Evolutionary conservation across 2,888 invertebrate genomes (phyloP).

Genomic region (Pseudeuparius sepicola): DNA sequence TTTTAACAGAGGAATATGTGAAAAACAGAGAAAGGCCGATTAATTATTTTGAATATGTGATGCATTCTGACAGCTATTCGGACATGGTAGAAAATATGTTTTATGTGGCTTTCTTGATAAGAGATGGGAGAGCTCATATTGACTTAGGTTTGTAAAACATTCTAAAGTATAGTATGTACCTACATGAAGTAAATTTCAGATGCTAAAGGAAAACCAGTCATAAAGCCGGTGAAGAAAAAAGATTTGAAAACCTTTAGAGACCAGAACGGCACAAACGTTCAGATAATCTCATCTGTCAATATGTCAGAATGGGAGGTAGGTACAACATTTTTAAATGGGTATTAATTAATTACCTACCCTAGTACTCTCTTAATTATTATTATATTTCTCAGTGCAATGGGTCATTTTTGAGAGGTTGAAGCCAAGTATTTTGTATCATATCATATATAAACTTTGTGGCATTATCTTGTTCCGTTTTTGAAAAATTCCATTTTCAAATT

Average conservation of each 20-base stretch:
- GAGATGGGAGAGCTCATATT: conserved; percentile 46
- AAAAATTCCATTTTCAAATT: too few species aligned
- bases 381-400: too few species aligned
- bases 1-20: conserved; percentile 40
- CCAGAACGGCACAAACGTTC: conserved; percentile 38
- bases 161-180: neutral
- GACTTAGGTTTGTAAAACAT: conserved; percentile 36
- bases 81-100: conserved; percentile 55
- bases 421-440: too few species aligned
- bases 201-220: conserved; percentile 25
- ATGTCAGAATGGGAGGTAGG: conserved; percentile 49
- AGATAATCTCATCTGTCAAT: conserved; percentile 47
- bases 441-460: too few species aligned
- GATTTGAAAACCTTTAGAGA: conserved; percentile 29
- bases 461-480: too few species aligned
- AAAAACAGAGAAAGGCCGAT: conserved; percentile 39
- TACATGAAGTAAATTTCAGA: conserved; percentile 24
- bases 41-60: conserved; percentile 48
- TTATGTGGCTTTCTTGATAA: conserved; percentile 51
- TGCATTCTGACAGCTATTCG: conserved; percentile 50
- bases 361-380: too few species aligned
- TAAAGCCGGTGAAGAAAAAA: conserved; percentile 29
- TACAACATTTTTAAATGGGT: conserved; percentile 7
- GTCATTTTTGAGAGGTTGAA: too few species aligned
- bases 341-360: too few species aligned